A percentile compares a stretch with the other conserved stretches of the same genome.
Evolutionary conservation across 2,113 vertebrate genomes (phyloP).

Genomic region (Thymallus thymallus): DNA sequence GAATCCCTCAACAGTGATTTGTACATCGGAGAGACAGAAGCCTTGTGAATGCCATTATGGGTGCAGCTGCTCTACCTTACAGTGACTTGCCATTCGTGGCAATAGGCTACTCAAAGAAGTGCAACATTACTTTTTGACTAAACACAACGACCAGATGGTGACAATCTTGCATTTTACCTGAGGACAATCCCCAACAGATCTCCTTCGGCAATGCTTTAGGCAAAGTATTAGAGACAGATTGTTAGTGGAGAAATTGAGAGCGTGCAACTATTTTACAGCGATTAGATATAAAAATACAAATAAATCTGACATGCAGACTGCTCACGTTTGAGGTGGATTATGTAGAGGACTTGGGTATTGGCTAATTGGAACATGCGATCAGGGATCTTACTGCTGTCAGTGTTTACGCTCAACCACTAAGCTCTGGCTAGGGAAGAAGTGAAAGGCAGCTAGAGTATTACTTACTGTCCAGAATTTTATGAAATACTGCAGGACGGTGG

Average conservation of each 20-base stretch:
- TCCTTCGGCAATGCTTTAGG: conserved; percentile 63
- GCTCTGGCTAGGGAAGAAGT: no score
- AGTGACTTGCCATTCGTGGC: not conserved
- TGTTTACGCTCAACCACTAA: no score
- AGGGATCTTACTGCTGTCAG: no score
- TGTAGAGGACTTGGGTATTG: no score
- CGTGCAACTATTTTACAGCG: not conserved
- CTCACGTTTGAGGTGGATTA: no score
- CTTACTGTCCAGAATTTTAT: conserved; percentile 99
- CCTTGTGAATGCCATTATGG: not conserved
- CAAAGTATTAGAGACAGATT: conserved; percentile 50
- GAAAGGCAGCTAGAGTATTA: not conserved
- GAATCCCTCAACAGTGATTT: not conserved
- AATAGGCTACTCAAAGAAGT: not conserved
- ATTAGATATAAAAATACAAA: not conserved
- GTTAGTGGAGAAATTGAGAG: conserved; percentile 34
- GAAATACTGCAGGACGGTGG: conserved; percentile 95
- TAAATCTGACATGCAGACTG: no score
- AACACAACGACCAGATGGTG: not conserved
- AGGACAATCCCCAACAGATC: conserved; percentile 58
- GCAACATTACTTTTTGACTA: no score
- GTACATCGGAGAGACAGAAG: not conserved
- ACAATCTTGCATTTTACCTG: conserved; percentile 45
- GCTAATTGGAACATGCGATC: no score
- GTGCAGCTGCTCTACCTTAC: not conserved